phyloP scores from a whole-genome alignment of 2,113 vertebrate genomes.

The Hemibagrus wyckioides region DNA sequence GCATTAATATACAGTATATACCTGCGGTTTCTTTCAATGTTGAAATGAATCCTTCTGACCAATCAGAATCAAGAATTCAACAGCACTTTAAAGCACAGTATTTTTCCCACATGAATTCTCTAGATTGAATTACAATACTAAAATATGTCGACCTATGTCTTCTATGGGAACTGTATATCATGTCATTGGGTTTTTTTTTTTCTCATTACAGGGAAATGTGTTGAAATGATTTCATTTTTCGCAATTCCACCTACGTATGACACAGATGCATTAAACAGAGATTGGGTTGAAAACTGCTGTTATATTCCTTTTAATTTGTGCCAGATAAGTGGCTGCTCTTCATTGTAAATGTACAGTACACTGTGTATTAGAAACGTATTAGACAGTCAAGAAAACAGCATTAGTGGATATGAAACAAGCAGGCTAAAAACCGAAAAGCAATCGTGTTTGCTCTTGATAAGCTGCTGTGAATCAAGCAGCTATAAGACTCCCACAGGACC shows the following conservation, averaged over 20 bases:
- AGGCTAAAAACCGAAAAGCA: not conserved
- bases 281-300: not conserved
- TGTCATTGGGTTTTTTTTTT: not conserved
- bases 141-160: not conserved
- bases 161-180: not conserved
- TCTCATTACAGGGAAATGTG: not conserved
- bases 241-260: not conserved
- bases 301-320: not conserved
- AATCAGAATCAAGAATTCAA: not conserved
- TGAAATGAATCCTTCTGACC: not conserved
- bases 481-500: slow-evolving; percentile 14
- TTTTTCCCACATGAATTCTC: not conserved
- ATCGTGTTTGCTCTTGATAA: not conserved
- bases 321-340: not conserved
- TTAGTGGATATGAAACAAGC: not conserved
- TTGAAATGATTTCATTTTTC: not conserved
- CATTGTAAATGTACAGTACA: not conserved
- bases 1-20: not conserved
- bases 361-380: not conserved
- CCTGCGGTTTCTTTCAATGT: not conserved
- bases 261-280: not conserved
- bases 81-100: not conserved
- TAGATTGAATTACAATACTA: not conserved
- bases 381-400: not conserved
- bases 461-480: slow-evolving; percentile 12